Evolutionary conservation across 2,113 vertebrate genomes (phyloP), one percentile per base, ranked within the genome.

Genomic region (Toxostoma redivivum): DNA sequence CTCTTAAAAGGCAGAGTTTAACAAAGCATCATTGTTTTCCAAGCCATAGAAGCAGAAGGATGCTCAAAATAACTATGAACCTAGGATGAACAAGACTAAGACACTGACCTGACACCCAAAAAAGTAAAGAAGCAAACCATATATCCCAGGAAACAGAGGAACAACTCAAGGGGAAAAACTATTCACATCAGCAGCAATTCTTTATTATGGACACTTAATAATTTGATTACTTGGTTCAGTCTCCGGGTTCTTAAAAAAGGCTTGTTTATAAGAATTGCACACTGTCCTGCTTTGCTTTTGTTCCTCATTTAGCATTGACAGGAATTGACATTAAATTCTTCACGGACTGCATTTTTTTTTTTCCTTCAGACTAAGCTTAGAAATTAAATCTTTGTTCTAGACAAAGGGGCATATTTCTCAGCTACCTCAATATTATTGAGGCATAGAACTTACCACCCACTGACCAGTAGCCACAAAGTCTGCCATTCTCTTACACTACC

Each of bases 231-330:
- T 69, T 82, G 1, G 5, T 48, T 64, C 16, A 65, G 74, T n/a
- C 5, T 2, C 4, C 85, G 24, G 3, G 8, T 58, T 40, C 22
- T 80, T 15, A 15, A 83, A 86, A 91, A 47, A 47, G 1, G 12
- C 15, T 47, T 61, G 8, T 3, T 42, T 71, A 25, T 8, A 72
- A 6, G 4, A 9, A 2, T 33, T 86, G 24, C 12, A 28, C 5
- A 7, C 1, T 54, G 10, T 2, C 27, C 3, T 71, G 7, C 1
- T 71, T 57, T 45, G 11, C 0, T 5, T 15, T 38, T 58, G 22
- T 58, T 35, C n/a, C 18, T 31, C 4, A 15, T 65, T 56, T 30
- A 47, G 2, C 9, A 56, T 7, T 73, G 17, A 37, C 7, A 65
- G 40, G 15, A 77, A 77, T 5, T 35, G 11, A 53, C 37, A 69